Conservation (phyloP, 2,113 vertebrate genomes). For the Apteryx owenii region DNA sequence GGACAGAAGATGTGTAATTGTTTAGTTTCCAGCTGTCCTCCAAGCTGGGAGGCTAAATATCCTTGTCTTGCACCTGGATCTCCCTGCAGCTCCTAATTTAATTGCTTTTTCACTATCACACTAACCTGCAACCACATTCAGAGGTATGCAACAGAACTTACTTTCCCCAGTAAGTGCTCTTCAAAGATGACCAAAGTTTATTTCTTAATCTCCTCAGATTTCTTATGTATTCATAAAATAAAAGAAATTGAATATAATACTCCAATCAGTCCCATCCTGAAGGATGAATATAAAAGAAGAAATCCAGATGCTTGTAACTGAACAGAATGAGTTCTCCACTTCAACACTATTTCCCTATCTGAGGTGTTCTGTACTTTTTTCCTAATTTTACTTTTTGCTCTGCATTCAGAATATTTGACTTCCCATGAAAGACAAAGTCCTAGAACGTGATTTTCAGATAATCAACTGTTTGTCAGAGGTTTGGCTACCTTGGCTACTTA, state of each 20-base stretch:
- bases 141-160: background rate
- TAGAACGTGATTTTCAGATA: background rate
- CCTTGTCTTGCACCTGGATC: background rate
- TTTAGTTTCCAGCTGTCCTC: background rate
- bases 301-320: background rate
- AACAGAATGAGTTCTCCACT: background rate
- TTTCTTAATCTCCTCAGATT: background rate
- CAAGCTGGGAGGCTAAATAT: background rate
- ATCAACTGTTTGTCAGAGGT: background rate
- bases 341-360: background rate
- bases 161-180: background rate
- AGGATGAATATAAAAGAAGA: background rate
- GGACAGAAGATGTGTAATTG: background rate
- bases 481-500: background rate
- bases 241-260: background rate
- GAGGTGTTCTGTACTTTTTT: background rate
- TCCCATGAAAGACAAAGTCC: background rate
- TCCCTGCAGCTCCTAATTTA: background rate
- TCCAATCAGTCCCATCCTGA: background rate
- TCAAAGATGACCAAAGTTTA: background rate
- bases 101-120: background rate
- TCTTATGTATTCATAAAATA: background rate
- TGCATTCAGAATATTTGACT: background rate
- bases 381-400: background rate
- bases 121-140: background rate